Evolutionary conservation across 2,797 vertebrate genomes (phyloP).

Genomic region (Macropus fuliginosus): DNA sequence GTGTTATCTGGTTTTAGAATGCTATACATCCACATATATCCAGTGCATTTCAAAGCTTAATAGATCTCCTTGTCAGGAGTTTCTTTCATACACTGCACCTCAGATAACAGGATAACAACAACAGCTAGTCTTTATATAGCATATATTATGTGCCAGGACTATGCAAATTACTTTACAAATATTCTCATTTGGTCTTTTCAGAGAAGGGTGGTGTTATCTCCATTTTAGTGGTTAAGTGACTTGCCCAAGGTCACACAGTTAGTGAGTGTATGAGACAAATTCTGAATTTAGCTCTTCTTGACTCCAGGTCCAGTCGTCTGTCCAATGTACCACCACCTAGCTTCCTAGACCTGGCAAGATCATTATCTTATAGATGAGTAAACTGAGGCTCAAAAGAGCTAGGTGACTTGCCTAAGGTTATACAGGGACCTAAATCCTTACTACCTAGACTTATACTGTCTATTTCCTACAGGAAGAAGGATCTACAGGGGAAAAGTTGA

Average conservation of each 20-base stretch:
- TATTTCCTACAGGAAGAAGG: neutral
- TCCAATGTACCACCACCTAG: neutral
- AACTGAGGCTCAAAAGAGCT: neutral
- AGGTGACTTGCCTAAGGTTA: neutral
- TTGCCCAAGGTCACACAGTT: neutral
- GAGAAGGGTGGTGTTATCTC: neutral
- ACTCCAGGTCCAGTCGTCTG: neutral
- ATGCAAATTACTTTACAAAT: neutral
- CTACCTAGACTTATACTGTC: neutral
- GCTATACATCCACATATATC: neutral
- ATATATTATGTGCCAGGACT: neutral
- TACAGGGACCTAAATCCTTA: conserved; percentile 27
- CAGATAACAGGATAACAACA: neutral
- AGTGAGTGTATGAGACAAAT: neutral
- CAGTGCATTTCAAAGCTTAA: conserved; percentile 26
- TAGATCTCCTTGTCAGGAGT: conserved; percentile 16
- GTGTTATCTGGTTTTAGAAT: conserved; percentile 19
- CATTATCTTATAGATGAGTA: neutral
- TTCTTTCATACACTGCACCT: conserved; percentile 1
- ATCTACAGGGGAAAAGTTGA: conserved; percentile 22
- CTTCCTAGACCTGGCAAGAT: neutral
- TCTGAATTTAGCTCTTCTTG: neutral
- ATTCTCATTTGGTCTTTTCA: neutral
- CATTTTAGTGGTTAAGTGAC: neutral
- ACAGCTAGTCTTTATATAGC: neutral